Evolutionary conservation across 2,888 invertebrate genomes (phyloP).

Genomic region (Pristionchus exspectatus): DNA sequence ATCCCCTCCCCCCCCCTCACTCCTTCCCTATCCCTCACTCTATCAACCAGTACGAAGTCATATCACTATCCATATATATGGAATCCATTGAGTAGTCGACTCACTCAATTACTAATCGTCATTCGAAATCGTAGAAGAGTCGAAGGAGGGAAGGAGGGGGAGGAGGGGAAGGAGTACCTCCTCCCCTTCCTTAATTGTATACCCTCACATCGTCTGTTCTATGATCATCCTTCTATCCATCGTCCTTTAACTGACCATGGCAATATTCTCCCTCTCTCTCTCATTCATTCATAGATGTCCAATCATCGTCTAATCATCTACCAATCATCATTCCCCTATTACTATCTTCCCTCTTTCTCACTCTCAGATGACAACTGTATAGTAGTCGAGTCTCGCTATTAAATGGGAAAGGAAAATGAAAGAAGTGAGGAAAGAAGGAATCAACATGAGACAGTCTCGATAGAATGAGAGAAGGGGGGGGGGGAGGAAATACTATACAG

Average conservation of each 20-base stretch:
- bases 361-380: background rate
- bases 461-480: background rate
- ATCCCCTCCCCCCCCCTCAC: background rate
- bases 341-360: background rate
- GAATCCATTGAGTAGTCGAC: conserved; percentile 9
- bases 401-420: background rate
- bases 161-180: background rate
- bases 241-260: background rate
- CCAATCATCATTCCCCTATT: background rate
- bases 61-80: background rate
- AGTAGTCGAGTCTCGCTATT: background rate
- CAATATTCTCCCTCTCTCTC: background rate
- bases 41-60: background rate
- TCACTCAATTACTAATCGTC: background rate
- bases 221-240: background rate
- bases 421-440: background rate
- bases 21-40: background rate
- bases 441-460: background rate
- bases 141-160: background rate
- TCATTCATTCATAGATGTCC: background rate
- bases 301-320: background rate
- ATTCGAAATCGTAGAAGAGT: background rate
- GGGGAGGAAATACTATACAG: background rate
- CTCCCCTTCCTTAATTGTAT: background rate
- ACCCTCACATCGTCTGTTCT: background rate